These are phyloP conservation scores for Tetragonisca angustula DNA, from an alignment of 2,888 invertebrate genomes.

Conservation along the genomic window DNA sequence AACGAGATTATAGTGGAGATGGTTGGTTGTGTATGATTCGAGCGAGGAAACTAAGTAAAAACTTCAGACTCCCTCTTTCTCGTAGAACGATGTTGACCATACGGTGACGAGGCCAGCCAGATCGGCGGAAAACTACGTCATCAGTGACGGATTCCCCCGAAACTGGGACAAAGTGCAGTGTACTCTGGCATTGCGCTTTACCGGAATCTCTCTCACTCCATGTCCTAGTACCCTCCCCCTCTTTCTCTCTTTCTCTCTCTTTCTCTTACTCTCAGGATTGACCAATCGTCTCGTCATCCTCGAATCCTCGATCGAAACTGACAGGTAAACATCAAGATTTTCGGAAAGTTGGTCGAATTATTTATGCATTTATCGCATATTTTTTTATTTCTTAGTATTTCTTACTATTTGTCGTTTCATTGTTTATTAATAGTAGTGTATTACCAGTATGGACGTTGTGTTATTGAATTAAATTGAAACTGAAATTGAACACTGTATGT, in stretches of 20 bases:
- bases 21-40: slow-evolving; percentile 25
- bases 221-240: slow-evolving; percentile 78
- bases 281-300: slow-evolving; percentile 74
- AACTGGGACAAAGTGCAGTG: slow-evolving; percentile 84
- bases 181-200: slow-evolving; percentile 84
- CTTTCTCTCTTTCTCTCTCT: slow-evolving; percentile 59
- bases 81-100: slow-evolving; percentile 41
- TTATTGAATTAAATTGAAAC: slow-evolving; percentile 11
- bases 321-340: slow-evolving; percentile 58
- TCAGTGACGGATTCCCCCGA: slow-evolving; percentile 83
- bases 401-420: neutral
- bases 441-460: neutral
- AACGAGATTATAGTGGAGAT: slow-evolving; percentile 29
- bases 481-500: neutral
- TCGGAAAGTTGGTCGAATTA: slow-evolving; percentile 12
- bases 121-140: slow-evolving; percentile 81
- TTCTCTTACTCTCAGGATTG: slow-evolving; percentile 80
- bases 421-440: neutral
- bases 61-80: slow-evolving; percentile 27
- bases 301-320: slow-evolving; percentile 54
- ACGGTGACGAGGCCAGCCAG: slow-evolving; percentile 43
- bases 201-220: slow-evolving; percentile 82
- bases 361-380: slow-evolving; percentile 1
- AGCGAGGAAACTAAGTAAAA: slow-evolving; percentile 10
- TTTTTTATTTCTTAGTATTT: neutral